A percentile compares a stretch with the other conserved stretches of the same genome.
phyloP scores from a whole-genome alignment of 2,113 vertebrate genomes.

The Eulemur rufifrons region DNA sequence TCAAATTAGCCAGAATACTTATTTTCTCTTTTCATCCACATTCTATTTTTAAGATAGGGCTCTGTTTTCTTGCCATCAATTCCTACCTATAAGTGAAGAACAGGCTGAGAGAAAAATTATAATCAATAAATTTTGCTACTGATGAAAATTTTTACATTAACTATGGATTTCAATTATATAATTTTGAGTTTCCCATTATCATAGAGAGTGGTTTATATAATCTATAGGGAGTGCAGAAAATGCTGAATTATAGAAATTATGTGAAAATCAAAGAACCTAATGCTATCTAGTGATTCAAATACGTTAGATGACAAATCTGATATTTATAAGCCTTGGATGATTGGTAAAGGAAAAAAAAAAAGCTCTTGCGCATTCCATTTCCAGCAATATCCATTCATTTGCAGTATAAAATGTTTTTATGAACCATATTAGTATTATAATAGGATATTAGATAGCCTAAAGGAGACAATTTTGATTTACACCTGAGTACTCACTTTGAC shows the following conservation, averaged over 20 bases:
- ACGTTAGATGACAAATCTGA: neutral
- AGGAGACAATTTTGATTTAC: slow-evolving; percentile 42
- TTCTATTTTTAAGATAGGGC: neutral
- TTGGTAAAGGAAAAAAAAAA: neutral
- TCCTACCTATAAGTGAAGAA: neutral
- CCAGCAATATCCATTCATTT: slow-evolving; percentile 32
- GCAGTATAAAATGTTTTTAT: slow-evolving; percentile 36
- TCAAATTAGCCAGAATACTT: neutral
- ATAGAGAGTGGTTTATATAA: neutral
- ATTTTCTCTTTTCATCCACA: neutral
- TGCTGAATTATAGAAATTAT: neutral
- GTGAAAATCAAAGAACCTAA: neutral
- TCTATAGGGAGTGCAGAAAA: neutral
- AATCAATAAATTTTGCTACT: neutral
- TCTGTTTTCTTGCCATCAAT: neutral
- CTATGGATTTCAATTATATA: neutral
- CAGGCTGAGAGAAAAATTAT: neutral
- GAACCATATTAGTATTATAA: slow-evolving; percentile 9
- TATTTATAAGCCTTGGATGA: neutral
- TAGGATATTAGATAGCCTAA: slow-evolving; percentile 11
- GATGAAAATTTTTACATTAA: neutral
- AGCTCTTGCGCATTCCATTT: neutral
- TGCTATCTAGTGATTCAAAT: neutral
- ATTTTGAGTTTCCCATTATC: neutral
- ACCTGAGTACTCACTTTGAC: slow-evolving; percentile 19